Evolutionary conservation across 2,797 vertebrate genomes (phyloP), one percentile per base, ranked within the genome.

Genomic region (Melanotaenia pygmaea): DNA sequence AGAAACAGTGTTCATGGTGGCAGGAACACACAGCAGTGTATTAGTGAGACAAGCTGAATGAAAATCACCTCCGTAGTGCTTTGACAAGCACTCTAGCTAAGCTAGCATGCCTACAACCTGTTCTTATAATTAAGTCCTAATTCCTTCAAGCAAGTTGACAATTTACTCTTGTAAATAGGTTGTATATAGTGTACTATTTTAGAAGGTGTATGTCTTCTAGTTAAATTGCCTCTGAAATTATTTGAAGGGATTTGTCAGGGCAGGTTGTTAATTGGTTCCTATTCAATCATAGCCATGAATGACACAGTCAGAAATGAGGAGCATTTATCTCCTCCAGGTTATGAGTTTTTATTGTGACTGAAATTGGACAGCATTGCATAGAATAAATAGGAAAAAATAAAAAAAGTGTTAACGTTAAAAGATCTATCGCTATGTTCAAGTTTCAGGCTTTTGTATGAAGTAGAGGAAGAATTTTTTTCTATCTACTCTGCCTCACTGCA

Each of bases 51-150:
- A 53, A 1, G 10, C 20, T 74, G 70, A 60, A 32, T 26, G 45
- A 53, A 67, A 84, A 70, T 70, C 58, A 40, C 30, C 58, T 59
- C 30, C 3, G 1, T 50, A 69, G 26, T 35, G 1, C 28, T 20
- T 37, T 37, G 0, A 45, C 51, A 63, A 47, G 34, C 38, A 54
- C 8, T 40, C 54, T 34, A 62, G 84, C 58, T 50, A 74, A 63
- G 58, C 71, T 28, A 34, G 70, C 67, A 59, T 50, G 59, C 59
- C n/a, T 5, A 16, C 47, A 82, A 77, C 76, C 67, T 59, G 63
- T 50, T 80, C 30, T 38, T 40, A 45, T 86, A 88, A 92, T 89
- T 86, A 88, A 82, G 77, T 16, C 59, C 66, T 61, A 69, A 72
- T 77, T 83, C 82, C 84, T 89, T 62, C 20, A 63, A 88, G 85